Evolutionary conservation across 1,140 invertebrate genomes (phyloP), one percentile per base, ranked within the genome.

Genomic region (Frieseomelitta varia): DNA sequence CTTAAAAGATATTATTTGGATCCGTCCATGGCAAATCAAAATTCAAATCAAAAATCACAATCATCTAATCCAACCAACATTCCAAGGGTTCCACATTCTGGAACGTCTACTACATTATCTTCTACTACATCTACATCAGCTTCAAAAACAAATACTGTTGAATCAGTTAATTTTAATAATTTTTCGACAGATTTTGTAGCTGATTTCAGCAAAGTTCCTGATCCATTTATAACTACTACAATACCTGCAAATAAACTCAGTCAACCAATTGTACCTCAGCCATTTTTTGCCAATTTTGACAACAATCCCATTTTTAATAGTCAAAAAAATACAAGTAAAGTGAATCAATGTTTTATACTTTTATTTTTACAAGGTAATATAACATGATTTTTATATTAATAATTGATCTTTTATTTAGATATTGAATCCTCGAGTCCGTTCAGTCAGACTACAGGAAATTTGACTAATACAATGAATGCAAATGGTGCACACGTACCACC

Each of bases 1-100:
- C 96, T 97, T 90, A 99, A 99, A 93, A 96, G 97, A 88, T 97
- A 96, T 92, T 97, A 97, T 90, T 91, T 97, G 76, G 97, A 97
- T 91, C 96, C 96, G 76, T 95, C 95, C 80, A 93, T 95, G 87
- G 95, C 95, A 39, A 92, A 92, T 92, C 91, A 92, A 83, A 93
- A 86, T 87, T 72, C 73, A 8, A 87, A 84, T 68, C 86, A 88
- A 76, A 86, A 85, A 0, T 89, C 78, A n/a, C 86, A 86, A 19
- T 79, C 79, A 1, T 63, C 75, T 21, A 85, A 83, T 79, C 84
- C 86, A 90, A 89, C 55, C 30, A 85, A 79, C 72, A 91, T 94
- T 81, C 92, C 93, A 65, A 87, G 93, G 85, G 93, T 94, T 71
- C 91, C 93, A 17, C 88, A 92, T 79, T 87, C 90, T 65, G 88